A percentile compares a stretch with the other conserved stretches of the same genome.
Evolutionary conservation across 2,888 invertebrate species (phyloP).

Genomic region (Charanyca ferruginea): DNA sequence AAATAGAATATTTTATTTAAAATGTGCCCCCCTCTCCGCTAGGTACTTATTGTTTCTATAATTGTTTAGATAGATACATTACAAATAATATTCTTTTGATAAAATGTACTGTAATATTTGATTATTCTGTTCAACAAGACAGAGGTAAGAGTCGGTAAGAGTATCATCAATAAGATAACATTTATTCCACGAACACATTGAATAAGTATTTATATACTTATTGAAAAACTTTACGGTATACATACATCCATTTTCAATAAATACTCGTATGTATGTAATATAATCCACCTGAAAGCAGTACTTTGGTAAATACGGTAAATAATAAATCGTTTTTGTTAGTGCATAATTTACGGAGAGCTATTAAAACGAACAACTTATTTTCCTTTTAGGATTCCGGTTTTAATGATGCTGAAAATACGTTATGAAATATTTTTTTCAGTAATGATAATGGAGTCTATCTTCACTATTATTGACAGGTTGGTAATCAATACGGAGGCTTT

Average conservation of each 20-base stretch:
- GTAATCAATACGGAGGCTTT: not conserved
- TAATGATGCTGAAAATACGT: slow-evolving; percentile 1
- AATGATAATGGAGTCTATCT: too few relatives aligned
- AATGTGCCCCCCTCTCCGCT: too few relatives aligned
- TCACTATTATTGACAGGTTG: not conserved
- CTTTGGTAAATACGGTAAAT: slow-evolving; percentile 27
- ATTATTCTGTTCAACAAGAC: not conserved
- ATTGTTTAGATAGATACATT: too few relatives aligned
- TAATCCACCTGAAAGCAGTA: slow-evolving; percentile 38
- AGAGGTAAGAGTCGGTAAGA: slow-evolving; percentile 1
- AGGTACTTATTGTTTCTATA: too few relatives aligned
- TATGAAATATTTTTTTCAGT: too few relatives aligned
- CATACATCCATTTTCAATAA: slow-evolving; percentile 28
- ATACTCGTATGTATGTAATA: slow-evolving; percentile 11
- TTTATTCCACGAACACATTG: slow-evolving; percentile 23
- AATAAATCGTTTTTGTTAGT: slow-evolving; percentile 11
- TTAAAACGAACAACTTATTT: slow-evolving; percentile 6
- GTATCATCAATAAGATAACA: slow-evolving; percentile 17
- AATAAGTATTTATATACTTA: slow-evolving; percentile 15
- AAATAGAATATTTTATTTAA: too few relatives aligned
- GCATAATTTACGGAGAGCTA: not conserved
- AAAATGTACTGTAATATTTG: too few relatives aligned
- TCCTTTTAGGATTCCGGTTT: slow-evolving; percentile 4
- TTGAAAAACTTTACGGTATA: slow-evolving; percentile 26
- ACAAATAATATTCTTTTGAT: too few relatives aligned